These are phyloP conservation scores for Forbesichthys agassizii DNA, from an alignment of 2,113 vertebrate genomes.

Conservation along the genomic window DNA sequence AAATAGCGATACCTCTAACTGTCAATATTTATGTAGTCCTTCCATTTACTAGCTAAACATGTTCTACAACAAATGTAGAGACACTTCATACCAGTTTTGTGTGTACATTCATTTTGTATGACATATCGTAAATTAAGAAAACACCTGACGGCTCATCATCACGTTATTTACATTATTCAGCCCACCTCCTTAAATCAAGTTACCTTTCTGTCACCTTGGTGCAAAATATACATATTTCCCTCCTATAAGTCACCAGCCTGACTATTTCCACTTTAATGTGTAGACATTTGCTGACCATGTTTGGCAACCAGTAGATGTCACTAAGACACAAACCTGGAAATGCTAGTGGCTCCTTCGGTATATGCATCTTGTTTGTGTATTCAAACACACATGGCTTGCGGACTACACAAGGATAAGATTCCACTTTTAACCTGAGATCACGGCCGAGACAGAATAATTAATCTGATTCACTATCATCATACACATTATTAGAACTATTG, in stretches of 20 bases:
- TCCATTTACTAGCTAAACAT: constrained; percentile 9
- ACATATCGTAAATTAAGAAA: constrained; percentile 28
- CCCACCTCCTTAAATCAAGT: neutral
- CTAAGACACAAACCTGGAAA: constrained; percentile 32
- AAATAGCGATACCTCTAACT: neutral
- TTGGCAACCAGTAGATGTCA: constrained; percentile 62
- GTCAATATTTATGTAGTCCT: constrained; percentile 10
- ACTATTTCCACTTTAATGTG: neutral
- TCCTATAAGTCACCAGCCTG: constrained; percentile 1
- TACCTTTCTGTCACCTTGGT: constrained; percentile 4
- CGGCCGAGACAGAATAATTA: neutral
- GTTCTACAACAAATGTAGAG: constrained; percentile 4
- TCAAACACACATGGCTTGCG: neutral
- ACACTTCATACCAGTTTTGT: constrained; percentile 8
- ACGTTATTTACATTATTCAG: constrained; percentile 59
- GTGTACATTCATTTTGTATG: constrained; percentile 63
- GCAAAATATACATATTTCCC: constrained; percentile 2
- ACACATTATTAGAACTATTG: neutral
- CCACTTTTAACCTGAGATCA: constrained; percentile 49
- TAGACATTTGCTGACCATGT: neutral
- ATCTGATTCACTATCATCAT: neutral
- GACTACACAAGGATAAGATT: constrained; percentile 7
- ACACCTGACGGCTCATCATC: constrained; percentile 41
- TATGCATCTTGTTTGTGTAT: neutral
- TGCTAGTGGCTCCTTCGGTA: neutral